These are phyloP conservation scores for Speoplatyrhinus poulsoni DNA, from an alignment of 2,113 vertebrate species.

Conservation along the genomic window DNA sequence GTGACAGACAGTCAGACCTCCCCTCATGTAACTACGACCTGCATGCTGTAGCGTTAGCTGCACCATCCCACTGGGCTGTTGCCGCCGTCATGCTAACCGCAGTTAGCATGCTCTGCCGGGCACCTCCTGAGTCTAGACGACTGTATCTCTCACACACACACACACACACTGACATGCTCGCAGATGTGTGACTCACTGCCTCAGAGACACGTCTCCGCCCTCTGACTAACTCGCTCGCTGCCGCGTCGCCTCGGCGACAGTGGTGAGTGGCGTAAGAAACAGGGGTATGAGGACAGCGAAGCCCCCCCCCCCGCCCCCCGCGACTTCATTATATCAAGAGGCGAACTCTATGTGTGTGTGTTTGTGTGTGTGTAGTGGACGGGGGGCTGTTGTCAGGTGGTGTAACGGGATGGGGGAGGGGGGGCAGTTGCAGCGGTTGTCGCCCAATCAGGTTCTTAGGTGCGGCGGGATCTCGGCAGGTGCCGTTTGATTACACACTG, in stretches of 20 bases:
- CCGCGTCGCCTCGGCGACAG: conserved; percentile 40
- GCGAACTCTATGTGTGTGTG: no score
- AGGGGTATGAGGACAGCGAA: conserved; percentile 18
- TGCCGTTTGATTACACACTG: no score
- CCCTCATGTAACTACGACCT: no score
- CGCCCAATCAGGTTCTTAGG: no score
- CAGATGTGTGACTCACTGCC: conserved; percentile 44
- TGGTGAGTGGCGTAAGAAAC: conserved; percentile 17
- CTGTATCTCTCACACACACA: conserved; percentile 9
- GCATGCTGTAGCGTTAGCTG: conserved; percentile 27
- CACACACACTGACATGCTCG: conserved; percentile 38
- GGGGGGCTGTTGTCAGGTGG: neutral
- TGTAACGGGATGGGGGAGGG: neutral
- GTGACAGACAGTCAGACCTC: conserved; percentile 35
- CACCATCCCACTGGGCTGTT: conserved; percentile 41
- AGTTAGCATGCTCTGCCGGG: conserved; percentile 56
- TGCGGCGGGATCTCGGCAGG: no score
- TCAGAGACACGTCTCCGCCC: conserved; percentile 25
- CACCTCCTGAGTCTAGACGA: conserved; percentile 47
- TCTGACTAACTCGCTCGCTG: conserved; percentile 37
- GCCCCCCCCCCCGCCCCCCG: neutral
- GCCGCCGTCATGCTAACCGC: conserved; percentile 53
- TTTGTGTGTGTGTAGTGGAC: no score
- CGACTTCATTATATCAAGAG: neutral
- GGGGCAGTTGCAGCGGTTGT: neutral